Conservation (phyloP, 1,140 invertebrate genomes). For the Medauroidea extradentata region DNA sequence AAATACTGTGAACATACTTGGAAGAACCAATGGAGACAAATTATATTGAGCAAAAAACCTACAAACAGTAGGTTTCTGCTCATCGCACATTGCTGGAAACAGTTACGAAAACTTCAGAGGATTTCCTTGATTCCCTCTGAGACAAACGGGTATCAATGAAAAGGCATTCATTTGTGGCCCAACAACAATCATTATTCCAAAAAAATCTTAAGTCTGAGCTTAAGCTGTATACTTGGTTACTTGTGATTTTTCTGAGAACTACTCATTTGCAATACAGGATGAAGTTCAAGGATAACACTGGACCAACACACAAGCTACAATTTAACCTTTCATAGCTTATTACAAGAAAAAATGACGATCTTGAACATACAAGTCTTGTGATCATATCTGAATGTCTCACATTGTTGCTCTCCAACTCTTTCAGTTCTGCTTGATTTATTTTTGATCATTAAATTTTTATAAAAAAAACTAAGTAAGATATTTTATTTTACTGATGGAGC, state of each 20-base stretch:
- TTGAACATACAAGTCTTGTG: slow-evolving; percentile 6
- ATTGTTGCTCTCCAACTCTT: slow-evolving; percentile 20
- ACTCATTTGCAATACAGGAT: slow-evolving; percentile 27
- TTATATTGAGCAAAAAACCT: slow-evolving; percentile 4
- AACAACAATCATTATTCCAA: slow-evolving; percentile 9
- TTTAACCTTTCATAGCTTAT: too few species aligned
- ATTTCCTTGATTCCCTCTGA: slow-evolving; percentile 14
- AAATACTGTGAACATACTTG: not conserved
- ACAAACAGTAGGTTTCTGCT: slow-evolving; percentile 9
- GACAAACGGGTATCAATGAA: slow-evolving; percentile 5
- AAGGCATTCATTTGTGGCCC: slow-evolving; percentile 14
- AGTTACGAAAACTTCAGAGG: slow-evolving; percentile 12
- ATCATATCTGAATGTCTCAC: slow-evolving; percentile 19
- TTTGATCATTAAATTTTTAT: slow-evolving; percentile 4
- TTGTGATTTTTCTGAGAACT: slow-evolving; percentile 31
- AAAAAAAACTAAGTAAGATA: slow-evolving; percentile 10
- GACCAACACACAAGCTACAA: slow-evolving; percentile 24
- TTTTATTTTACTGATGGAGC: slow-evolving; percentile 32
- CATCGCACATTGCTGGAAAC: slow-evolving; percentile 4
- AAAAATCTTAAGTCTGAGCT: slow-evolving; percentile 16
- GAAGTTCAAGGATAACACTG: slow-evolving; percentile 28
- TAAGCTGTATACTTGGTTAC: slow-evolving; percentile 10
- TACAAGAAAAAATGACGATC: slow-evolving; percentile 18
- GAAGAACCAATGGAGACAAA: slow-evolving; percentile 2
- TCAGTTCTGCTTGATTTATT: not conserved